Evolutionary conservation across 2,888 invertebrate genomes (phyloP), one percentile per base, ranked within the genome.

Genomic region (Pandemis heparana): DNA sequence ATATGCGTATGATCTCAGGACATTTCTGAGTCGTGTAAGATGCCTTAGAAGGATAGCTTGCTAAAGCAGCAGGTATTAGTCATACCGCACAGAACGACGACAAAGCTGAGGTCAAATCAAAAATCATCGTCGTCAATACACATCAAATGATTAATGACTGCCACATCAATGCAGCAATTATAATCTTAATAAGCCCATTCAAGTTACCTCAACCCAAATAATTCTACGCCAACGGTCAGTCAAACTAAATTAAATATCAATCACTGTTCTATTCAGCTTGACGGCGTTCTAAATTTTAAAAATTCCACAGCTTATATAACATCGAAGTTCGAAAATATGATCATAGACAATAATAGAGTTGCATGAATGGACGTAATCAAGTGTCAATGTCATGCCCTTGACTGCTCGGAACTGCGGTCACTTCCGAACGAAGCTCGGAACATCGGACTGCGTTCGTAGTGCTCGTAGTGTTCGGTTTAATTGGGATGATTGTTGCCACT

Each of bases 381-480:
- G 74, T 74, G 74, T 65, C 74, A 74, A 70, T 74, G 74, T 70
- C 74, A 32, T 23, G 70, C 65, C 74, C 74, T 74, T 74, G 74
- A 70, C 61, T 32, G 43, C 14, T 60, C 60, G 53, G 38, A 59
- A 53, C 53, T n/a, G 60, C 64, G 70, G 65, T 64, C 59, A 73
- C 61, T 70, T 69, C 74, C 74, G 67, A 73, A 67, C 62, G 53
- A 14, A 6, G 61, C 8, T 16, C 8, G 32, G 38, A 60, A n/a
- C 48, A 66, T 71, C 71, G 71, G 41, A 51, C 38, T 32, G 0
- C 3, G 38, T 69, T 68, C 68, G 72, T 72, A 46, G 67, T 46
- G 39, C 41, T 63, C 68, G 56, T 61, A 38, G 62, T 68, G 62
- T 46, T 63, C 56, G 43, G 63, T 5, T 32, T 73, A 64, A 73